These are phyloP conservation scores for Eospalax fontanierii DNA, from an alignment of 2,797 vertebrate genomes.

Conservation along the genomic window DNA sequence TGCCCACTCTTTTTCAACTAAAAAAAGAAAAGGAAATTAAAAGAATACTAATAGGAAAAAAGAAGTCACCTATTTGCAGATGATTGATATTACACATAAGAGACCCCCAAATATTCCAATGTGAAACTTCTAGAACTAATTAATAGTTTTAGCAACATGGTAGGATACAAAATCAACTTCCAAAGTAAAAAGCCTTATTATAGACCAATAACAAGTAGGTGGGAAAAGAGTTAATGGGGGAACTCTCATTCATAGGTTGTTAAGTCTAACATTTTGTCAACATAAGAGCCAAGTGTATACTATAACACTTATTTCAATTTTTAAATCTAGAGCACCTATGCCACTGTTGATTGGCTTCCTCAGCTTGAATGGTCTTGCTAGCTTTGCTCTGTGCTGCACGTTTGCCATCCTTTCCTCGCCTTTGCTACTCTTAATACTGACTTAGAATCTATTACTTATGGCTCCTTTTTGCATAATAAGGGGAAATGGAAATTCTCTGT, in stretches of 20 bases:
- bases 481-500: background rate
- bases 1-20: no score
- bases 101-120: no score
- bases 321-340: rapidly evolving
- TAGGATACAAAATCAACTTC: no score
- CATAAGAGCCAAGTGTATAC: background rate
- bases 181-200: no score
- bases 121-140: no score
- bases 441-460: background rate
- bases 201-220: no score
- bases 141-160: no score
- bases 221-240: no score
- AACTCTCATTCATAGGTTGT: background rate
- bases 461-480: background rate
- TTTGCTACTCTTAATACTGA: background rate
- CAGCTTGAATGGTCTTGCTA: background rate
- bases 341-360: background rate
- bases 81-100: no score
- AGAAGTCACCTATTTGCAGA: no score
- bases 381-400: background rate
- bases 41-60: no score
- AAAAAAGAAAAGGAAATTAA: no score
- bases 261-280: background rate
- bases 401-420: background rate
- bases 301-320: rapidly evolving